These are phyloP conservation scores for Lytechinus variegatus DNA, from an alignment of 35 echinoderm and acorn worm genomes.

Conservation along the genomic window DNA sequence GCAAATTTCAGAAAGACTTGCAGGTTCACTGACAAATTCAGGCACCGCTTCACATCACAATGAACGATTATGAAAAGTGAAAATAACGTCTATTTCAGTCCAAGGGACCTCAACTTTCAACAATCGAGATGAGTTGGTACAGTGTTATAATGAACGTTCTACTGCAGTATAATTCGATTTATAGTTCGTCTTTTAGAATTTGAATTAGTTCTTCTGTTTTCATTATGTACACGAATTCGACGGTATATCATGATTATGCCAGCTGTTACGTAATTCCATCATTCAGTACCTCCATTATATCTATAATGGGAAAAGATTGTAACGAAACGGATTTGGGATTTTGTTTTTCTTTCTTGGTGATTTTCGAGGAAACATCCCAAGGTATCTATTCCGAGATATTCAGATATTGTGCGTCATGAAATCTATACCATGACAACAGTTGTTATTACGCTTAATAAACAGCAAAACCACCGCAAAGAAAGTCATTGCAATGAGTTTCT, in stretches of 20 bases:
- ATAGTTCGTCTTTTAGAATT: neutral
- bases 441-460: no score
- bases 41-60: neutral
- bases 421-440: neutral
- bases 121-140: no score
- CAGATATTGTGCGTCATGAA: neutral
- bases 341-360: neutral
- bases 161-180: no score
- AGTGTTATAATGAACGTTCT: no score
- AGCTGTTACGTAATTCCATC: neutral
- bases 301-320: neutral
- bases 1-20: neutral
- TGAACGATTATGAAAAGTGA: neutral
- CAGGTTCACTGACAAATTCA: neutral
- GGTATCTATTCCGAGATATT: neutral
- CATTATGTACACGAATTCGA: neutral
- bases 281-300: neutral
- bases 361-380: neutral
- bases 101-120: no score
- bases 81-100: neutral
- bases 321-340: neutral
- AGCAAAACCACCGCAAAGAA: no score
- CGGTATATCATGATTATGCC: neutral
- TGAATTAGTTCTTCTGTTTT: neutral
- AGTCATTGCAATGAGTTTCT: no score